These are phyloP conservation scores for Cyclophora punctaria DNA, from an alignment of 2,888 invertebrate species.

Conservation along the genomic window DNA sequence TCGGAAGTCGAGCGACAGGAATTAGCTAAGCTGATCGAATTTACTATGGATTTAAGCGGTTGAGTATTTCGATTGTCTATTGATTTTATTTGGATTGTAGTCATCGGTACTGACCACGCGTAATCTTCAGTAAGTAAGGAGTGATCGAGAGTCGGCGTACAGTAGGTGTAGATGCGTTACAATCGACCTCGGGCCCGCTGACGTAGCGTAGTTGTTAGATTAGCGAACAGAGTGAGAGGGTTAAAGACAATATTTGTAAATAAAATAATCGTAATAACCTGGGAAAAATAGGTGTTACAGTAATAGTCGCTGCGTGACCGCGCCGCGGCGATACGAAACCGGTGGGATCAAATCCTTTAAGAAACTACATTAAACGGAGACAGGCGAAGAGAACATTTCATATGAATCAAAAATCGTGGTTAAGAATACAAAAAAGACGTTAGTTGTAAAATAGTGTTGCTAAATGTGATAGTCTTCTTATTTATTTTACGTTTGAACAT, in stretches of 20 bases:
- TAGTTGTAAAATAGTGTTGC: slow-evolving; percentile 69
- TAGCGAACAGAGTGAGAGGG: slow-evolving; percentile 75
- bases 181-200: slow-evolving; percentile 65
- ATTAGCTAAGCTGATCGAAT: slow-evolving; percentile 71
- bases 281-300: slow-evolving; percentile 62
- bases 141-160: slow-evolving; percentile 14
- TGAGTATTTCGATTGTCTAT: slow-evolving; percentile 58
- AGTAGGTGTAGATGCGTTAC: slow-evolving; percentile 53
- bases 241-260: slow-evolving; percentile 77
- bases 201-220: slow-evolving; percentile 66
- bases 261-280: slow-evolving; percentile 71
- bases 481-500: slow-evolving; percentile 65
- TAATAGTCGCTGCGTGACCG: slow-evolving; percentile 38
- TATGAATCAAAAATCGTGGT: slow-evolving; percentile 59
- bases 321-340: slow-evolving; percentile 66
- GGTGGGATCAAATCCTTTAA: slow-evolving; percentile 77
- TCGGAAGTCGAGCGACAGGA: slow-evolving; percentile 25
- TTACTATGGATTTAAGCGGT: slow-evolving; percentile 73
- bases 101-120: slow-evolving; percentile 52
- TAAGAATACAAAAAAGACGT: slow-evolving; percentile 67
- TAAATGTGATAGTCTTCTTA: slow-evolving; percentile 74
- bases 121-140: slow-evolving; percentile 44
- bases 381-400: slow-evolving; percentile 59
- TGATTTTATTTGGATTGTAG: slow-evolving; percentile 53
- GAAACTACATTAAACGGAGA: slow-evolving; percentile 67